Base-by-base conservation (phyloP, 2,113 vertebrate species). In the Brachionichthys hirsutus region DNA sequence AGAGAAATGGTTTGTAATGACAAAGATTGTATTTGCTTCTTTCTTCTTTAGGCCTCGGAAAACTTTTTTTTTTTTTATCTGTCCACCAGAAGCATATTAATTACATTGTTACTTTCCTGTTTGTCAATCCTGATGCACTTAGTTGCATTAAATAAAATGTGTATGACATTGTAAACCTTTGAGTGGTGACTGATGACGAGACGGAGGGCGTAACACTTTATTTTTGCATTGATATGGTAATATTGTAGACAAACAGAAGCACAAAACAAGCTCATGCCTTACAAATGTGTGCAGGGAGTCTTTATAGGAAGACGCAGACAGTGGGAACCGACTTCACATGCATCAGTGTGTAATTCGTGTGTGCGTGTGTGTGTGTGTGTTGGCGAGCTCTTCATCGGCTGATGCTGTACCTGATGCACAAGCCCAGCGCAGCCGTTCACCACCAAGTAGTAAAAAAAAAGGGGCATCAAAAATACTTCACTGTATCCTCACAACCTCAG, bases 81-180 rank as follows among this genome's bases (percentile, higher is more conserved):
- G 59, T 1, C 54, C 20, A 62, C 42, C 53, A 53, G 60, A 56
- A 80, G 48, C 30, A 49, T 15, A 18, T 40, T 46, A 56, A 65
- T 3, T 16, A 14, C 14, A 22, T 12, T 10, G 41, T 57, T 42
- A 4, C 42, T 49, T 46, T 20, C 19, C 52, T 58, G 73, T 61
- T 60, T 77, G 35, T 69, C 52, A 69, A 6, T 55, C 78, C 17
- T 80, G 49, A 80, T 85, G 73, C 85, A 88, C 83, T 87, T 49
- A 76, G 73, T 65, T 53, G 8, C 69, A 69, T 71, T 16, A 48
- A 64, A 40, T 35, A 42, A 6, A 0, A 38, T 17, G 8, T 54
- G 5, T 64, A 9, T 36, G n/a, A 0, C 18, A n/a, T 14, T 55
- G 14, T 57, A 15, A 49, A n/a, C n/a, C n/a, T n/a, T n/a, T 53